phyloP scores from a whole-genome alignment of 2,797 vertebrate genomes.

The Melanotaenia boesemani region DNA sequence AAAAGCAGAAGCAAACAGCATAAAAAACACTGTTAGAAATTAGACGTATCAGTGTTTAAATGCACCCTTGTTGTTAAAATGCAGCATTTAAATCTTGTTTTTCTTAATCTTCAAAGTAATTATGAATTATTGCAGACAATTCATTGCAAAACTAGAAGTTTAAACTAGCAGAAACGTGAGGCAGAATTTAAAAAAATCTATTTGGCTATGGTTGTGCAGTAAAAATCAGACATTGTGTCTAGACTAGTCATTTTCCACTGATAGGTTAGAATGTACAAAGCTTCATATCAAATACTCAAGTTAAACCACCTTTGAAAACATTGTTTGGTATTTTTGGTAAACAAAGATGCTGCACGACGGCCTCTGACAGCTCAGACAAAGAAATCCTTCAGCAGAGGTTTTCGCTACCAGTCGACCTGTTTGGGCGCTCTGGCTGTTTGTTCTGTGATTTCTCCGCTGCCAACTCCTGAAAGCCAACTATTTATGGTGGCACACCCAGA shows the following conservation, averaged over 20 bases:
- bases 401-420: slow-evolving; percentile 33
- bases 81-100: no score
- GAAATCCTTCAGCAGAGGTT: neutral
- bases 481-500: slow-evolving; percentile 61
- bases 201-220: no score
- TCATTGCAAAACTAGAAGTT: no score
- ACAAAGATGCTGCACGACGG: neutral
- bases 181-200: neutral
- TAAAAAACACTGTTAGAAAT: no score
- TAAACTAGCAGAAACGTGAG: neutral
- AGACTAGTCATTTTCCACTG: no score
- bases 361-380: neutral
- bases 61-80: no score
- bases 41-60: no score
- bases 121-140: neutral
- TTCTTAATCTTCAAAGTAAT: neutral
- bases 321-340: neutral
- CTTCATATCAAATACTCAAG: neutral
- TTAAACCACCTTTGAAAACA: neutral
- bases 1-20: no score
- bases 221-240: no score
- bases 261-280: no score
- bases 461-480: slow-evolving; percentile 50
- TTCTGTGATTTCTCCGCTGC: slow-evolving; percentile 30
- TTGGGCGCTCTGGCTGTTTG: slow-evolving; percentile 46